Evolutionary conservation across 2,888 invertebrate genomes (phyloP).

Genomic region (Pyrrhosoma nymphula): DNA sequence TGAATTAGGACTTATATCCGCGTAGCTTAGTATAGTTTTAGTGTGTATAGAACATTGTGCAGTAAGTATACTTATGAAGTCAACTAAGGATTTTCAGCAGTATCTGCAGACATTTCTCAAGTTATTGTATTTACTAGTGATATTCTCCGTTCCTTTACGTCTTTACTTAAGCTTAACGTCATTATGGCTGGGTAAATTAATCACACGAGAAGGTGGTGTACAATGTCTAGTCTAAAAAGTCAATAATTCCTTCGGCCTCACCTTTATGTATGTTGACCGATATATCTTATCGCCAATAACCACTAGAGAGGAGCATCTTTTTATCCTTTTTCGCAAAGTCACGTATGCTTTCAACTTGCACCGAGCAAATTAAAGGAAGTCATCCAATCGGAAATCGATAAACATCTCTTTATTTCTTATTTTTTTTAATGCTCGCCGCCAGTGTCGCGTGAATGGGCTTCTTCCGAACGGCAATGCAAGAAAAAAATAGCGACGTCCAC

Average conservation of each 20-base stretch:
- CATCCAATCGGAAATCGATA: slow-evolving; percentile 12
- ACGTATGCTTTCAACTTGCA: neutral
- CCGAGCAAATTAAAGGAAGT: neutral
- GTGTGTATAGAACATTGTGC: too few relatives aligned
- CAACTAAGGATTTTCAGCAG: too few relatives aligned
- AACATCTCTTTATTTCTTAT: neutral
- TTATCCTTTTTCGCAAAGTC: neutral
- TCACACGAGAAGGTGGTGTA: too few relatives aligned
- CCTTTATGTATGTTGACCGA: neutral
- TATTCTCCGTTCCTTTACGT: too few relatives aligned
- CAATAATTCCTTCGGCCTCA: neutral
- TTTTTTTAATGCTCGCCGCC: neutral
- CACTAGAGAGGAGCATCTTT: neutral
- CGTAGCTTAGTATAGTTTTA: too few relatives aligned
- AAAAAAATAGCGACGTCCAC: neutral
- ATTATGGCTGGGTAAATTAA: too few relatives aligned
- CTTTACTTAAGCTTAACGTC: too few relatives aligned
- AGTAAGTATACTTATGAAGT: too few relatives aligned
- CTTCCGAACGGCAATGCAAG: neutral
- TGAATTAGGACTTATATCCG: too few relatives aligned
- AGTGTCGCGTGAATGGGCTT: neutral
- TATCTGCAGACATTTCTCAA: too few relatives aligned
- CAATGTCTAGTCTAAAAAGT: neutral
- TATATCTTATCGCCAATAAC: neutral
- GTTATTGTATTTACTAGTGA: too few relatives aligned